Evolutionary conservation across 2,113 vertebrate genomes (phyloP).

Genomic region (Danio rerio): GRCz12tu NC_133181.1:16135501-16136000

Average conservation of each 20-base stretch:
- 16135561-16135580: not conserved
- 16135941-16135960: not conserved
- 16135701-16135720: conserved; percentile 8
- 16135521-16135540: not conserved
- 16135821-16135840: not conserved
- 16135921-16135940: conserved; percentile 4
- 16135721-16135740: conserved; percentile 21
- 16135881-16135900: not conserved
- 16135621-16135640: not conserved
- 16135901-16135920: not conserved
- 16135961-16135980: conserved; percentile 20
- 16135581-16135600: not conserved
- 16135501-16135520: not conserved
- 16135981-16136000: not conserved
- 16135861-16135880: not conserved
- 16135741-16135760: conserved; percentile 41
- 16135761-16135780: conserved; percentile 6
- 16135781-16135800: not conserved
- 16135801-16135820: not conserved
- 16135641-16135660: conserved; percentile 17
- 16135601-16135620: not conserved
- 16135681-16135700: not conserved
- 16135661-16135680: not conserved
- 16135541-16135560: not conserved
- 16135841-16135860: not conserved